phyloP scores from a whole-genome alignment of 1,140 invertebrate species.

The Zaprionus gabonicus region DNA sequence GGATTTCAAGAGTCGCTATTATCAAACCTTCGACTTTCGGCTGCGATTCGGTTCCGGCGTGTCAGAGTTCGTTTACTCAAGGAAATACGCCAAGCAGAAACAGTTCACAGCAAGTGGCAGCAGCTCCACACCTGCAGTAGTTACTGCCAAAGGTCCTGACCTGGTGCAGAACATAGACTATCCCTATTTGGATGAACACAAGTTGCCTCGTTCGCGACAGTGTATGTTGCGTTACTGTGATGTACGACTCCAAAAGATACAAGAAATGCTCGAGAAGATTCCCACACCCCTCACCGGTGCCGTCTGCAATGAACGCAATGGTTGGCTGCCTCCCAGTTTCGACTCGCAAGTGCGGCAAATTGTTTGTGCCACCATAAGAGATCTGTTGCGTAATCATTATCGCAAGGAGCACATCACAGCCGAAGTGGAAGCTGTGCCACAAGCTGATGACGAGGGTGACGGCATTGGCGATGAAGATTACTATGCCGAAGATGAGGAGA shows the following conservation, averaged over 20 bases:
- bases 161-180: conserved; percentile 74
- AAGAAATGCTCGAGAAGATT: conserved; percentile 90
- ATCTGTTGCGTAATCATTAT: conserved; percentile 85
- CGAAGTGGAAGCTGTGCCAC: conserved; percentile 67
- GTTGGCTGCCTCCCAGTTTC: conserved; percentile 90
- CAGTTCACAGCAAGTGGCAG: conserved; percentile 7
- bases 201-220: conserved; percentile 72
- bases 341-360: conserved; percentile 89
- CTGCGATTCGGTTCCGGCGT: conserved; percentile 85
- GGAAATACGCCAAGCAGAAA: conserved; percentile 61
- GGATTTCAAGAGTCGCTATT: conserved; percentile 90
- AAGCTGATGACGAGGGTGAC: conserved; percentile 46
- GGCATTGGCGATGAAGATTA: conserved; percentile 53
- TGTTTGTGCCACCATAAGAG: conserved; percentile 87
- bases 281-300: conserved; percentile 87
- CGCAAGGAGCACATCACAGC: conserved; percentile 74
- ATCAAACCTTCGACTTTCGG: conserved; percentile 94
- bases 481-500: conserved; percentile 55
- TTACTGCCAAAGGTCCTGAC: conserved; percentile 47
- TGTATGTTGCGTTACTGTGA: conserved; percentile 89
- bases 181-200: conserved; percentile 80
- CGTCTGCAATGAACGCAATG: conserved; percentile 89
- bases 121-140: conserved; percentile 7
- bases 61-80: conserved; percentile 75
- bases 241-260: conserved; percentile 93